Evolutionary conservation across 1,140 invertebrate genomes (phyloP).

Genomic region (Lamellibrachia luymesi): DNA sequence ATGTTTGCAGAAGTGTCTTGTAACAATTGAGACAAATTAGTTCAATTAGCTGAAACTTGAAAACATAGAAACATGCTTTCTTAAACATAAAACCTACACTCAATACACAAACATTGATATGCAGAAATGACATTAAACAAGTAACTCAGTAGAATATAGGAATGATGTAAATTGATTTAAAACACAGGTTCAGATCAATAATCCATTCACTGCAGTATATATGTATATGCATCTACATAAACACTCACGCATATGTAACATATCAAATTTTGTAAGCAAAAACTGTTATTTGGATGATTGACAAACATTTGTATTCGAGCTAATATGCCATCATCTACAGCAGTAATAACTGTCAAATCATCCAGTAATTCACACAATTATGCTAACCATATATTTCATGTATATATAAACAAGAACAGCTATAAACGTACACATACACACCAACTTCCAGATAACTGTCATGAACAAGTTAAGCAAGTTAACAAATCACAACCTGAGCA

Average conservation of each 20-base stretch:
- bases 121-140: not conserved
- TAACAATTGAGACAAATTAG: too few species aligned
- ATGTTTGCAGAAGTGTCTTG: not conserved
- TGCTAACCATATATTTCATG: not conserved
- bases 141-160: not conserved
- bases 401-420: not conserved
- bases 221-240: slow-evolving; percentile 1
- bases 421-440: not conserved
- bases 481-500: not conserved
- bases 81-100: not conserved
- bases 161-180: not conserved
- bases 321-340: not conserved
- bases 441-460: not conserved
- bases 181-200: not conserved
- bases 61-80: not conserved
- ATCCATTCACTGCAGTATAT: not conserved
- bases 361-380: not conserved
- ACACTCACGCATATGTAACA: not conserved
- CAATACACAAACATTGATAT: slow-evolving; percentile 1
- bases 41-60: too few species aligned
- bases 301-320: not conserved
- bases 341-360: not conserved
- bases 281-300: not conserved
- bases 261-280: not conserved
- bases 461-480: not conserved